Conservation (phyloP, 1,140 invertebrate species). For the Diprion similis region DNA sequence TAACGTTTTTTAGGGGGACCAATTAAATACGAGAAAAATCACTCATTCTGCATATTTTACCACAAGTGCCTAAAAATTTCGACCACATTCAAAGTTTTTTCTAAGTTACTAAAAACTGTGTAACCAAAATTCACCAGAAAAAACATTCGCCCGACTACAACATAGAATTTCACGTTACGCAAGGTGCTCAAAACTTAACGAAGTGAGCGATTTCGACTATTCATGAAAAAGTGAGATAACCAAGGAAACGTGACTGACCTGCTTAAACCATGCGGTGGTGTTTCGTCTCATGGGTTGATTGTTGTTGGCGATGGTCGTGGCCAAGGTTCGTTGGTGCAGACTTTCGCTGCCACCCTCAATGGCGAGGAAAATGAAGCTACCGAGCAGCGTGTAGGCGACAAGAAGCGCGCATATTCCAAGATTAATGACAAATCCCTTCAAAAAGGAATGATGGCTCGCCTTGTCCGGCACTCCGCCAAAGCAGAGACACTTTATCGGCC, state of each 20-base stretch:
- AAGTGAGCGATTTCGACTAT: too few relatives aligned
- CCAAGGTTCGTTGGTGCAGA: slow-evolving; percentile 70
- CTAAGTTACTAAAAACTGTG: too few relatives aligned
- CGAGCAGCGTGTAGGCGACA: slow-evolving; percentile 88
- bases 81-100: too few relatives aligned
- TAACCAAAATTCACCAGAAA: too few relatives aligned
- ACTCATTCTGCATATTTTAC: too few relatives aligned
- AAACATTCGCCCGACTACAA: too few relatives aligned
- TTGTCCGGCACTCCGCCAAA: slow-evolving; percentile 68
- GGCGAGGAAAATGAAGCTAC: slow-evolving; percentile 91
- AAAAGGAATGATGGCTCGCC: slow-evolving; percentile 69
- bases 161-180: too few relatives aligned
- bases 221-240: too few relatives aligned
- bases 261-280: slow-evolving; percentile 54
- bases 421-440: slow-evolving; percentile 82
- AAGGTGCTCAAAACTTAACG: too few relatives aligned
- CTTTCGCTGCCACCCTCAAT: slow-evolving; percentile 80
- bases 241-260: slow-evolving; percentile 40
- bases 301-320: slow-evolving; percentile 65
- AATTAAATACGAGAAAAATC: too few relatives aligned
- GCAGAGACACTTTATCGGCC: slow-evolving; percentile 68
- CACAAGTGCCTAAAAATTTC: too few relatives aligned
- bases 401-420: slow-evolving; percentile 87
- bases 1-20: too few relatives aligned
- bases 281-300: slow-evolving; percentile 59